phyloP scores from a whole-genome alignment of 2,888 invertebrate genomes.

The Amiota mariae region DNA sequence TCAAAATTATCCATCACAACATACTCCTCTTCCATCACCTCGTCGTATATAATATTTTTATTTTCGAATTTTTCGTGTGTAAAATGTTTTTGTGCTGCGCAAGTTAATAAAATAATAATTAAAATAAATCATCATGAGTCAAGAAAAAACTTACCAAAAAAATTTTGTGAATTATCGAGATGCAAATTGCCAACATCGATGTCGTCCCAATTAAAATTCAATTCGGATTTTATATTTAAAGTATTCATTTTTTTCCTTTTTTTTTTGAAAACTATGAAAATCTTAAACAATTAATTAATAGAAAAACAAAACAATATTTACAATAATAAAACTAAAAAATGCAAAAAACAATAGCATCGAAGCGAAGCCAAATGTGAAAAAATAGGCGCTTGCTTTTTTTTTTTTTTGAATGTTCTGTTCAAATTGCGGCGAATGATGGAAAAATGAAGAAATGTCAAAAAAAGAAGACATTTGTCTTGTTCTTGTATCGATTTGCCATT shows the following conservation, averaged over 20 bases:
- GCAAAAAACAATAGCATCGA: neutral
- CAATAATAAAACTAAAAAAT: neutral
- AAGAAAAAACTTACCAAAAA: slow-evolving; percentile 58
- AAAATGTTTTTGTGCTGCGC: neutral
- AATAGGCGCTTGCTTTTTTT: neutral
- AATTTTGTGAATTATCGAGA: slow-evolving; percentile 65
- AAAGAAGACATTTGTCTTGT: neutral
- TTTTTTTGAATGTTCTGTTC: slow-evolving; percentile 12
- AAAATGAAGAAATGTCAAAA: neutral
- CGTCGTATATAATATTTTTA: slow-evolving; percentile 6
- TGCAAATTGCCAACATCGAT: slow-evolving; percentile 63
- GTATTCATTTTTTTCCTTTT: neutral
- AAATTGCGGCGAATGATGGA: neutral
- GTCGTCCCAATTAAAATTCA: slow-evolving; percentile 66
- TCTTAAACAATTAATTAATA: neutral
- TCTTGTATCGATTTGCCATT: neutral
- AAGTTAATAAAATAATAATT: too few species aligned
- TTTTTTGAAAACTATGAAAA: neutral
- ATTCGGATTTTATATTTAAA: neutral
- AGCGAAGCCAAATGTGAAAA: too few species aligned
- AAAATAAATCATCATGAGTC: too few species aligned
- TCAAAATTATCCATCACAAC: slow-evolving; percentile 20
- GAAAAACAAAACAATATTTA: neutral
- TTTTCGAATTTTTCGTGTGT: slow-evolving; percentile 41
- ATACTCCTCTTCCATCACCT: neutral